These are phyloP conservation scores for western clawed frog (Xenopus tropicalis) DNA, from an alignment of 2,113 vertebrate genomes.

Conservation along the genomic window DNA sequence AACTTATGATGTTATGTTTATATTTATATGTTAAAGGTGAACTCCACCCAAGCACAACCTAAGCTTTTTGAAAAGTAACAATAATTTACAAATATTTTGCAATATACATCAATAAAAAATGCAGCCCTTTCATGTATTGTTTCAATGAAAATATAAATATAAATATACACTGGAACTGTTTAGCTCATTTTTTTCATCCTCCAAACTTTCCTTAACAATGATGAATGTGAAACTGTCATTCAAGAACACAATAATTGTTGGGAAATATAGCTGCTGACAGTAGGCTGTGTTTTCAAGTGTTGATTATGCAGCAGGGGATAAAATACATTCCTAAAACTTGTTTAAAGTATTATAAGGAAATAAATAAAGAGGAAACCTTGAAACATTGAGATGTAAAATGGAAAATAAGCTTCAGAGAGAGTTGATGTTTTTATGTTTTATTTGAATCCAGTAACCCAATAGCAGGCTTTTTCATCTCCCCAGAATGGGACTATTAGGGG, in stretches of 20 bases:
- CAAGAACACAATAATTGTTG: slow-evolving; percentile 24
- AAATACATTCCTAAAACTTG: slow-evolving; percentile 14
- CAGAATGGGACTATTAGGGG: no score
- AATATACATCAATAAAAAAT: no score
- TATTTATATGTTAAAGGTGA: no score
- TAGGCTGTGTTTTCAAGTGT: slow-evolving; percentile 17
- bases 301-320: slow-evolving; percentile 25
- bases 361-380: not conserved
- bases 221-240: slow-evolving; percentile 35
- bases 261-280: slow-evolving; percentile 33
- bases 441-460: no score
- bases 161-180: no score
- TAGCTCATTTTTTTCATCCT: slow-evolving; percentile 11
- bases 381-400: not conserved
- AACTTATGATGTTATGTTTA: no score
- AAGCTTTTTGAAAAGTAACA: no score
- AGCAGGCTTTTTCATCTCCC: no score
- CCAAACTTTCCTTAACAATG: slow-evolving; percentile 15
- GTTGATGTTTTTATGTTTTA: not conserved
- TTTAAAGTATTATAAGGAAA: not conserved
- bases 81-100: no score
- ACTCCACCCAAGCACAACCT: no score
- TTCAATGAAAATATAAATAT: no score
- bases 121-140: no score
- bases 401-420: slow-evolving; percentile 4